Evolutionary conservation across 2,888 invertebrate genomes (phyloP).

Genomic region (Drosophila engyochracea): DNA sequence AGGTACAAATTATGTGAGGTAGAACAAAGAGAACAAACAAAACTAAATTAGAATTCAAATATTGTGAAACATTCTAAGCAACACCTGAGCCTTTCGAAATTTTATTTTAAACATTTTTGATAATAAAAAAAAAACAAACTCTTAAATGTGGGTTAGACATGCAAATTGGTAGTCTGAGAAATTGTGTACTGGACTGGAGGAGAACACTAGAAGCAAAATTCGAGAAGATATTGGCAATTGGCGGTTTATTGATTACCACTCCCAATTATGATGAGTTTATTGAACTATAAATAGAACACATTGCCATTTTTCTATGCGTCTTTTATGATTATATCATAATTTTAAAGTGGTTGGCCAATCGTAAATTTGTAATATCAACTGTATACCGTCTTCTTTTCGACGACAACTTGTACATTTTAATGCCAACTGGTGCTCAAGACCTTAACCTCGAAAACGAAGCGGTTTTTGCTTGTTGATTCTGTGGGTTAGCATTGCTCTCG

Average conservation of each 20-base stretch:
- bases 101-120: background rate
- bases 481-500: constrained; percentile 53
- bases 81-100: constrained; percentile 5
- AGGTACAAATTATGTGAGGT: constrained; percentile 48
- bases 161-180: constrained; percentile 37
- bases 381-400: constrained; percentile 16
- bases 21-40: constrained; percentile 14
- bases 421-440: constrained; percentile 45
- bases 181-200: constrained; percentile 28
- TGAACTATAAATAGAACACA: constrained; percentile 42
- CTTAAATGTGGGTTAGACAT: constrained; percentile 42
- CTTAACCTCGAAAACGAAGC: constrained; percentile 59
- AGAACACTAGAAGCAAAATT: background rate
- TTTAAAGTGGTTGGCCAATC: constrained; percentile 12
- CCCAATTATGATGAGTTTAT: constrained; percentile 47
- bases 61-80: constrained; percentile 24
- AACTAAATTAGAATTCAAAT: constrained; percentile 13
- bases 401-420: constrained; percentile 57
- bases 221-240: constrained; percentile 1
- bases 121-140: background rate
- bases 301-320: background rate
- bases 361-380: constrained; percentile 1
- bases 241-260: constrained; percentile 22
- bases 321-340: constrained; percentile 59
- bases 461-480: constrained; percentile 33